Conservation (phyloP, 2,888 invertebrate species). For the Pollenia griseotomentosa region DNA sequence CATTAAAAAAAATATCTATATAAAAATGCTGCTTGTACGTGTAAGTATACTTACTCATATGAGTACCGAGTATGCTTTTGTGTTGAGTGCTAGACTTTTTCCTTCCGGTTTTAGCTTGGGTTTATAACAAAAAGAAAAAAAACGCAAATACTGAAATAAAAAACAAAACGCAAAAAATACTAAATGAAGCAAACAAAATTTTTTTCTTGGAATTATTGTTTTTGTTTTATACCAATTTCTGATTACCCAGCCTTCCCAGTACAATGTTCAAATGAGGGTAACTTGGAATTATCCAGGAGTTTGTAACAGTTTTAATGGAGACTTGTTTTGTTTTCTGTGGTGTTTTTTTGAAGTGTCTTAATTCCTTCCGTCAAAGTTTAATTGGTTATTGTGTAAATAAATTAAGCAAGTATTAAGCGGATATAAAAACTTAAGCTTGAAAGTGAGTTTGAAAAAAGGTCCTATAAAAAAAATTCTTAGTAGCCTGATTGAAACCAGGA, state of each 20-base stretch:
- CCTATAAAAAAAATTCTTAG: not conserved
- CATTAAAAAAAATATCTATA: not conserved
- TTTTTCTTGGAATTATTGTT: conserved; percentile 51
- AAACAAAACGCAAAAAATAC: conserved; percentile 29
- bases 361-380: conserved; percentile 41
- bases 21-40: not conserved
- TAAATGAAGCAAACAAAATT: conserved; percentile 56
- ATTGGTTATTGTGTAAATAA: conserved; percentile 32
- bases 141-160: not conserved
- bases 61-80: conserved; percentile 66
- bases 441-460: not conserved
- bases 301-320: conserved; percentile 50
- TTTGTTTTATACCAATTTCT: conserved; percentile 45
- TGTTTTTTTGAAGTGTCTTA: conserved; percentile 11
- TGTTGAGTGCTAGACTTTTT: conserved; percentile 72
- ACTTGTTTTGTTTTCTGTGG: not conserved
- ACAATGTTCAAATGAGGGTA: conserved; percentile 15
- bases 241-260: conserved; percentile 3
- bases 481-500: not conserved
- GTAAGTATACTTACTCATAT: conserved; percentile 43
- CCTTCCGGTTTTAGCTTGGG: conserved; percentile 70
- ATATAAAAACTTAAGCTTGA: conserved; percentile 16
- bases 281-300: conserved; percentile 39
- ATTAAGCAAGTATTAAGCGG: conserved; percentile 16
- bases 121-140: conserved; percentile 24